Evolutionary conservation across 2,113 vertebrate species (phyloP).

Genomic region (Pangasianodon gigas): DNA sequence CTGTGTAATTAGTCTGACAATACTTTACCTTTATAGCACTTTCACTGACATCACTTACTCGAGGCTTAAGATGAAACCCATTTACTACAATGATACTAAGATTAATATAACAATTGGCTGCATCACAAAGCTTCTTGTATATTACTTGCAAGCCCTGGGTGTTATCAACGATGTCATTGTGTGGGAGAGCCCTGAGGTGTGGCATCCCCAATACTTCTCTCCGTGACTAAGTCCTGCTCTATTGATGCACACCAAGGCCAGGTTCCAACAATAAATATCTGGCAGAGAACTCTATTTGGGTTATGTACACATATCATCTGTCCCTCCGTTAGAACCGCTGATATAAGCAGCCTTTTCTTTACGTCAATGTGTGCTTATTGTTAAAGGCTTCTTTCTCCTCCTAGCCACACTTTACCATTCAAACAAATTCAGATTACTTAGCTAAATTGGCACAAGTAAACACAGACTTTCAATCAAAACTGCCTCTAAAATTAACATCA

Average conservation of each 20-base stretch:
- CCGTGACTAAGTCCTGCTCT: constrained; percentile 12
- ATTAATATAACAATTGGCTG: neutral
- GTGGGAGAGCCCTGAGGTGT: constrained; percentile 33
- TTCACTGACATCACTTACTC: neutral
- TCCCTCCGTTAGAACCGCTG: neutral
- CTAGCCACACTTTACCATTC: neutral
- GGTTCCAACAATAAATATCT: constrained; percentile 33
- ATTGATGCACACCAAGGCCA: constrained; percentile 10
- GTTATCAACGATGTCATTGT: constrained; percentile 11
- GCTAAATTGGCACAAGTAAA: neutral
- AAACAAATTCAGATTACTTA: neutral
- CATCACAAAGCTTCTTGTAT: neutral
- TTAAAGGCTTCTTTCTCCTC: neutral
- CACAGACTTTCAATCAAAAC: constrained; percentile 3
- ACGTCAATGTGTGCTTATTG: neutral
- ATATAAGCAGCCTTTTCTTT: neutral
- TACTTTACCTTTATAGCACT: neutral
- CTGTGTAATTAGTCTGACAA: neutral
- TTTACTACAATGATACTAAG: neutral
- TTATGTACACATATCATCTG: neutral
- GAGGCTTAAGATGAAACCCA: neutral
- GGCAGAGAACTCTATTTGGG: constrained; percentile 46
- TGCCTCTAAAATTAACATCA: neutral
- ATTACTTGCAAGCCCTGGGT: neutral
- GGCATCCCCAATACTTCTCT: constrained; percentile 29